Evolutionary conservation across 2,888 invertebrate species (phyloP), one percentile per base, ranked within the genome.

Genomic region (Plebejus argus): DNA sequence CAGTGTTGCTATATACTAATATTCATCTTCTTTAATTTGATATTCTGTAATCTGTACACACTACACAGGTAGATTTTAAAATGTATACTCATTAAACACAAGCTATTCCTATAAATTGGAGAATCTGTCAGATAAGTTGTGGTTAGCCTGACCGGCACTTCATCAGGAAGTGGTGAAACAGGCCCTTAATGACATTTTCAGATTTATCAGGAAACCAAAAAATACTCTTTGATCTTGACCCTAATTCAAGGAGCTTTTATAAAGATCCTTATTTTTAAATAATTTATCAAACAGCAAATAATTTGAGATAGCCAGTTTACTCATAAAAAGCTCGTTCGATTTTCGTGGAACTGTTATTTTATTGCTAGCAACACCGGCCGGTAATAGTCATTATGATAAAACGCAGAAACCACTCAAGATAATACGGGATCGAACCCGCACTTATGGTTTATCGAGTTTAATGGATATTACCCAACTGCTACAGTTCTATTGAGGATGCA

Each of bases 311-410:
- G 28, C 28, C 61, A 15, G 28, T 28, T 66, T 28, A 6, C 15
- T 1, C 20, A 39, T 39, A 71, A 71, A 39, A 39, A 6, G 66
- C 28, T 33, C 12, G 23, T 33, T 66, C 28, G 74, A 74, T 53
- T 49, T 74, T 74, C 18, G 49, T 49, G 28, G 74, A 53, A 53
- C 18, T 74, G 23, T 53, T 7, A 53, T 23, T 74, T 74, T 74
- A 74, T 49, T 15, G 28, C 28, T 74, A 74, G 74, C 74, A 74
- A 74, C 74, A 74, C 74, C 53, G 74, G 35, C 72, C 72, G 77
- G 77, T 77, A 77, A 76, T 66, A 77, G 75, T 76, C 77, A 77
- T 82, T 78, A 81, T 79, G 82, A 82, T 82, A 82, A 82, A 80
- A 76, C 58, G 75, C 81, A 81, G 80, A 74, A 78, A 79, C 79